Evolutionary conservation across 2,888 invertebrate genomes (phyloP).

Genomic region (Altica lythri): DNA sequence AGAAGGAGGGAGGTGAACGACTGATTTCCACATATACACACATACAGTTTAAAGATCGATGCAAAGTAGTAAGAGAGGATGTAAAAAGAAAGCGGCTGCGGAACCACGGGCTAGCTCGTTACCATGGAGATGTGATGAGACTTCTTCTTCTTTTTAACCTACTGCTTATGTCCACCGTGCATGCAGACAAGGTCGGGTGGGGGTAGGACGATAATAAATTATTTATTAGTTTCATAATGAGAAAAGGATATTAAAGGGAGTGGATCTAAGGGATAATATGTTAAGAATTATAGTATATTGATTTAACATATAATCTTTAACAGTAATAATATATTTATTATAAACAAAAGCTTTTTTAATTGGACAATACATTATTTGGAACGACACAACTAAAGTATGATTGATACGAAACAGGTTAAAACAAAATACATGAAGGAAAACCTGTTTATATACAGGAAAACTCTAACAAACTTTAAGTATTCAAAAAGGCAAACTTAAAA

Average conservation of each 20-base stretch:
- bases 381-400: too few relatives aligned
- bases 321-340: too few relatives aligned
- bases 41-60: slow-evolving; percentile 58
- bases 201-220: slow-evolving; percentile 29
- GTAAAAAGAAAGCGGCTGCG: slow-evolving; percentile 43
- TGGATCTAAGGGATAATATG: too few relatives aligned
- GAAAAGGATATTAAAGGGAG: neutral
- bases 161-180: slow-evolving; percentile 56
- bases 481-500: too few relatives aligned
- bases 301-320: too few relatives aligned
- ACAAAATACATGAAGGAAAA: too few relatives aligned
- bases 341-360: too few relatives aligned
- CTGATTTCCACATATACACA: slow-evolving; percentile 47
- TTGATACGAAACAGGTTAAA: too few relatives aligned
- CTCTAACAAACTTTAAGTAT: too few relatives aligned
- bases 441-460: too few relatives aligned
- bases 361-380: too few relatives aligned
- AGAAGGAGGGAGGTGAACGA: slow-evolving; percentile 38
- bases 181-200: slow-evolving; percentile 39
- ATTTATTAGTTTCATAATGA: slow-evolving; percentile 27
- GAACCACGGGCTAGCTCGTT: slow-evolving; percentile 59
- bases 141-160: slow-evolving; percentile 60
- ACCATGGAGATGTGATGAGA: slow-evolving; percentile 60
- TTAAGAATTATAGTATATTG: too few relatives aligned
- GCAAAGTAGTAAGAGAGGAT: slow-evolving; percentile 54